phyloP scores from a whole-genome alignment of 2,797 vertebrate species.

The Gallinago stenura region DNA sequence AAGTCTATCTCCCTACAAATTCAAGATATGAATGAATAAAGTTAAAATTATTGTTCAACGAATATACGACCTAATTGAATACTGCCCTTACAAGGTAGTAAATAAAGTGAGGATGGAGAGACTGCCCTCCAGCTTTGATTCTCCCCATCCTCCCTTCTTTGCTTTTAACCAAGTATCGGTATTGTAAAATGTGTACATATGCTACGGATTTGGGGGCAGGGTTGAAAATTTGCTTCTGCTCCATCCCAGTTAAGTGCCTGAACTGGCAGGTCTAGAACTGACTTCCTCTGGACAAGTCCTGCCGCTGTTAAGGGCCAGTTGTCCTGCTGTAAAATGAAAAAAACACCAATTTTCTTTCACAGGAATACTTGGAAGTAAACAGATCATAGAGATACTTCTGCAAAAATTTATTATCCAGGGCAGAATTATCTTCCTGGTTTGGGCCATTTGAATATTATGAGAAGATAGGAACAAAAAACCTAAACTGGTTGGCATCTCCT shows the following conservation, averaged over 20 bases:
- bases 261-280: background rate
- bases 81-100: background rate
- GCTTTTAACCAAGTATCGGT: background rate
- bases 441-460: background rate
- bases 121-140: background rate
- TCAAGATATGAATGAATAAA: background rate
- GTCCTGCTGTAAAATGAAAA: fast-evolving
- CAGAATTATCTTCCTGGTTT: background rate
- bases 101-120: background rate
- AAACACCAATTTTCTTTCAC: background rate
- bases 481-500: background rate
- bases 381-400: background rate
- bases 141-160: background rate
- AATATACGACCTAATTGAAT: background rate
- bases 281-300: background rate
- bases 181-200: background rate
- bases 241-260: background rate
- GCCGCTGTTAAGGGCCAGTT: background rate
- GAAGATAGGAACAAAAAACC: fast-evolving
- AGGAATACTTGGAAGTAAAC: background rate
- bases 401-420: background rate
- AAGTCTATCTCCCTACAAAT: background rate
- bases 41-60: background rate
- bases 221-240: background rate
- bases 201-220: background rate